Percentiles rank a stretch among this genome's conserved stretches.
Evolutionary conservation across 53 echinoderm and acorn worm genomes (phyloP).

Genomic region (Astropecten irregularis): DNA sequence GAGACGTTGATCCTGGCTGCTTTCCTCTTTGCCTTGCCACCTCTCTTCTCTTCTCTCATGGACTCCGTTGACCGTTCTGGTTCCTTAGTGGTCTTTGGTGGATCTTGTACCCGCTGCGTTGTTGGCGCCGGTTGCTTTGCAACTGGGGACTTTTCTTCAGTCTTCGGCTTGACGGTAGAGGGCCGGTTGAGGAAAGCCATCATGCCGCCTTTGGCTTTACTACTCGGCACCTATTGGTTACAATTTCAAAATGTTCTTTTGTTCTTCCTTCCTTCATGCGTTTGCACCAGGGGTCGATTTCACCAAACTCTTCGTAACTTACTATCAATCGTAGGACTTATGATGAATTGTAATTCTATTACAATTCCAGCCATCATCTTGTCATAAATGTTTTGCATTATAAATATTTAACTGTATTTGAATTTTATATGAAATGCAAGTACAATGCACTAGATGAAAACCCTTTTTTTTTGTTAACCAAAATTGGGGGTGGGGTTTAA

Average conservation of each 20-base stretch:
- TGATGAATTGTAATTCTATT: too few relatives aligned
- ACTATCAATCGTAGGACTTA: too few relatives aligned
- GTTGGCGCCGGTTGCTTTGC: neutral
- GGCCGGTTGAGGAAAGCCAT: constrained; percentile 47
- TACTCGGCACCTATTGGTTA: constrained; percentile 5
- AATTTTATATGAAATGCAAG: too few relatives aligned
- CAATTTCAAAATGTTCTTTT: neutral
- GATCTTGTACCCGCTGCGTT: neutral
- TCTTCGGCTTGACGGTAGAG: constrained; percentile 24
- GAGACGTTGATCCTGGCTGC: constrained; percentile 52
- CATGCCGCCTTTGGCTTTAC: constrained; percentile 61
- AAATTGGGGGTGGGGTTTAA: too few relatives aligned
- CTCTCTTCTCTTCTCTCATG: neutral
- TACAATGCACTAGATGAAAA: too few relatives aligned
- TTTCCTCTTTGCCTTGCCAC: constrained; percentile 57
- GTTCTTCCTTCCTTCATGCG: too few relatives aligned
- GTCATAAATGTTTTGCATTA: too few relatives aligned
- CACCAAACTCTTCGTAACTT: too few relatives aligned
- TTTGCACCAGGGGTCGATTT: too few relatives aligned
- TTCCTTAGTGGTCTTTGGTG: constrained; percentile 13
- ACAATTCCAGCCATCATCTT: too few relatives aligned
- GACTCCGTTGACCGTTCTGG: neutral
- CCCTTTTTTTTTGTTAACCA: too few relatives aligned
- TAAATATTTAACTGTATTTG: too few relatives aligned
- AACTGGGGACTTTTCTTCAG: neutral